Evolutionary conservation across 2,797 vertebrate species (phyloP).

Genomic region (Natrix natrix): DNA sequence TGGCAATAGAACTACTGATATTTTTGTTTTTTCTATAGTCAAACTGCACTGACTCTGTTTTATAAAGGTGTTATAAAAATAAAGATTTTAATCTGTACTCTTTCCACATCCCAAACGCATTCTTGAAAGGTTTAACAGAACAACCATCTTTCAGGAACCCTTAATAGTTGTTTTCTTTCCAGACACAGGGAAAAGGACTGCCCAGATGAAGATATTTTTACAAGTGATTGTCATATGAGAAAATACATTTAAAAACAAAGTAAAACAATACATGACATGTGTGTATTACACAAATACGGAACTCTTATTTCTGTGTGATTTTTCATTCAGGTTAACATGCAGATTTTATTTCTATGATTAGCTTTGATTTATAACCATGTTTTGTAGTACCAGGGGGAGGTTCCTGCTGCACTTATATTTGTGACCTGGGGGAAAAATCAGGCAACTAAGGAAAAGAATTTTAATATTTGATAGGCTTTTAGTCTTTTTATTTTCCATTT

Average conservation of each 20-base stretch:
- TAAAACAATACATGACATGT: conserved; percentile 1
- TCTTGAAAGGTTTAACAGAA: conserved; percentile 8
- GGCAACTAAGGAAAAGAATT: neutral
- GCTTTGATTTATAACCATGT: neutral
- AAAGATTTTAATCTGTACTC: conserved; percentile 7
- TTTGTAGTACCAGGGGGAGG: neutral
- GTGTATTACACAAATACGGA: neutral
- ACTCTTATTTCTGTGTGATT: fast-evolving
- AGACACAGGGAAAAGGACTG: conserved; percentile 19
- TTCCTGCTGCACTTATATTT: conserved; percentile 29
- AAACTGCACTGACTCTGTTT: neutral
- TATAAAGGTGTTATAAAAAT: neutral
- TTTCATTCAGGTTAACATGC: neutral
- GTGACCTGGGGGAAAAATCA: neutral
- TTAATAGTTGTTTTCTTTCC: conserved; percentile 20
- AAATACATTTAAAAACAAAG: conserved; percentile 26
- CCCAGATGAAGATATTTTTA: conserved; percentile 23
- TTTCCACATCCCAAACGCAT: neutral
- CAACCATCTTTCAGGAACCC: neutral
- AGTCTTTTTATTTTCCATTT: neutral
- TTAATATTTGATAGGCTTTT: conserved; percentile 26
- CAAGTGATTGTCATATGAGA: conserved; percentile 6
- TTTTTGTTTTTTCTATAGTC: neutral
- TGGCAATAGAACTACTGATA: neutral
- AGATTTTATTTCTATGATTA: conserved; percentile 20